A percentile compares a stretch with the other conserved stretches of the same genome.
phyloP scores from a whole-genome alignment of 2,888 invertebrate species.

The Andrena chrysosceles region DNA sequence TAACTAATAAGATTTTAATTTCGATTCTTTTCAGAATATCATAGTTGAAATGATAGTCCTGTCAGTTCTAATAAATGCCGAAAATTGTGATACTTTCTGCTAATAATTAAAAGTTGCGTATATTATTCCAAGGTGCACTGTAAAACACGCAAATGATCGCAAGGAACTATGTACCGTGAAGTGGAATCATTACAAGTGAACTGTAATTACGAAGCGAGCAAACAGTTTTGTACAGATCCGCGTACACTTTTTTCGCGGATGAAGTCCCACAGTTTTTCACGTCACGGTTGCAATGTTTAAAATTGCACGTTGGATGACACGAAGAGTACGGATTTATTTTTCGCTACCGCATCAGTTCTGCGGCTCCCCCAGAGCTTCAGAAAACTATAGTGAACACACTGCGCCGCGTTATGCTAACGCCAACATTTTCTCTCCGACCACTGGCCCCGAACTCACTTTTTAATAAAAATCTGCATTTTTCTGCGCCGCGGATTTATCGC shows the following conservation, averaged over 20 bases:
- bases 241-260: conserved; percentile 58
- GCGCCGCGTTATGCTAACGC: conserved; percentile 48
- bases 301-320: conserved; percentile 73
- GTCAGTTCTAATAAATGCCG: too few relatives aligned
- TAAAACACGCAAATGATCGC: background rate
- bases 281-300: conserved; percentile 70
- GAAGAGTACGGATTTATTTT: conserved; percentile 74
- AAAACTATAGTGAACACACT: conserved; percentile 26
- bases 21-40: too few relatives aligned
- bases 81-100: too few relatives aligned
- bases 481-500: background rate
- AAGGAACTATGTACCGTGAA: conserved; percentile 7
- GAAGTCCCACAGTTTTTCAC: conserved; percentile 57
- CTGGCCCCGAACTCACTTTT: conserved; percentile 11
- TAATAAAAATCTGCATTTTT: conserved; percentile 21
- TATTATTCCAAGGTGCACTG: background rate
- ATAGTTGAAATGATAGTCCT: too few relatives aligned
- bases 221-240: conserved; percentile 17
- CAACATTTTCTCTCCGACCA: conserved; percentile 25
- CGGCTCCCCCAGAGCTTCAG: conserved; percentile 37
- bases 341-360: conserved; percentile 53
- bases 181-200: conserved; percentile 14
- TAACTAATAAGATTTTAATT: background rate
- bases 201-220: conserved; percentile 20
- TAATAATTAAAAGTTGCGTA: background rate